These are phyloP conservation scores for Mactromeris polynyma DNA, from an alignment of 2,888 invertebrate species.

Conservation along the genomic window DNA sequence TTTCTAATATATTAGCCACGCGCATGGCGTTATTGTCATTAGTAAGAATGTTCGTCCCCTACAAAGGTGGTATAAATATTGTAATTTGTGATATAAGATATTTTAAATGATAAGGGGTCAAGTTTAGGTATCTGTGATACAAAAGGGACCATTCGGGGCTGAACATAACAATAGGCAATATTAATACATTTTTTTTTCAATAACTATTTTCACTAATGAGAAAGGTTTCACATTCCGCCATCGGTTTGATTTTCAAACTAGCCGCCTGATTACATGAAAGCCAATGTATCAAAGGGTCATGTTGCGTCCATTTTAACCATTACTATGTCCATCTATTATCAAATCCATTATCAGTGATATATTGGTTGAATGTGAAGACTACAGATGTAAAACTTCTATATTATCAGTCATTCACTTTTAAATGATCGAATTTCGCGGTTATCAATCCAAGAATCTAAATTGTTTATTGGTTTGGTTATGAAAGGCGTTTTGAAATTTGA, in stretches of 20 bases:
- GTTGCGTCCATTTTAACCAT: not conserved
- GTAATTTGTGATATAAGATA: not conserved
- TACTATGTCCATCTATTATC: not conserved
- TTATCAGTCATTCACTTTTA: not conserved
- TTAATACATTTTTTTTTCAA: not conserved
- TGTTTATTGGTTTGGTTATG: slow-evolving; percentile 9
- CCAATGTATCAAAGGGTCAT: not conserved
- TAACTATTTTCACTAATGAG: not conserved
- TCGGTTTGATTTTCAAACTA: not conserved
- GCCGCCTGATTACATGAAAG: not conserved
- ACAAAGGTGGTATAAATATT: slow-evolving; percentile 3
- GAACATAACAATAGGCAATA: not conserved
- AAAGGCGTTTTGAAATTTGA: slow-evolving; percentile 5
- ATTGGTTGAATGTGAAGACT: not conserved
- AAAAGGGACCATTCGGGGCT: not conserved
- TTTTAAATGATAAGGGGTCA: slow-evolving; percentile 11
- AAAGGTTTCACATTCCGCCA: not conserved
- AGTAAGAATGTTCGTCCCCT: not conserved
- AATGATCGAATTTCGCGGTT: not conserved
- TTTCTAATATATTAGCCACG: not conserved
- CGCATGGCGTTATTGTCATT: not conserved
- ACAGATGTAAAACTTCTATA: not conserved
- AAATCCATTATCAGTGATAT: not conserved
- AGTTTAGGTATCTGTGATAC: not conserved
- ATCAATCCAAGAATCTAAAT: not conserved